Evolutionary conservation across 2,113 vertebrate genomes (phyloP).

Genomic region (Muscicapa adusta): DNA sequence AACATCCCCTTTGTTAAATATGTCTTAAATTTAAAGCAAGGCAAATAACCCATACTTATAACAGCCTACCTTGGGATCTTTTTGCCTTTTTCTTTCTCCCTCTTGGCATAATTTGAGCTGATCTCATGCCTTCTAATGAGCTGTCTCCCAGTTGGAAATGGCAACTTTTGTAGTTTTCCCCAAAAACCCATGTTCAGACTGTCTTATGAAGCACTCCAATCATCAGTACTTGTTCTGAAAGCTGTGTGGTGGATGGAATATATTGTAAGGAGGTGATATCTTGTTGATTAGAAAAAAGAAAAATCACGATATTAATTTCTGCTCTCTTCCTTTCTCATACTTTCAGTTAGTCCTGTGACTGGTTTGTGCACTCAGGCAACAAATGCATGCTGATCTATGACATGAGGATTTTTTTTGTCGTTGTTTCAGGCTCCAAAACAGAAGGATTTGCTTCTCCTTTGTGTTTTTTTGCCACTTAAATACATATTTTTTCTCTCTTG

Average conservation of each 20-base stretch:
- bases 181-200: background rate
- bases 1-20: background rate
- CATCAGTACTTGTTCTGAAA: background rate
- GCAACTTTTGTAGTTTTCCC: background rate
- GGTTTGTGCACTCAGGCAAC: background rate
- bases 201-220: background rate
- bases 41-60: conserved; percentile 2
- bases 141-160: background rate
- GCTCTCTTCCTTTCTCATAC: background rate
- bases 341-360: background rate
- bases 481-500: fast-evolving
- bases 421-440: background rate
- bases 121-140: conserved; percentile 16
- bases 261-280: background rate
- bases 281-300: background rate
- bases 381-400: background rate
- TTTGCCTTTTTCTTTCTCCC: background rate
- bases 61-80: background rate
- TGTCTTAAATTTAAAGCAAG: background rate
- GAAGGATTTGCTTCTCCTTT: background rate
- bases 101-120: conserved; percentile 4
- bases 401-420: background rate
- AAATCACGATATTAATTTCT: background rate
- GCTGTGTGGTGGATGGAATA: background rate
- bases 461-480: background rate